These are phyloP conservation scores for Tolypeutes matacus DNA, from an alignment of 2,797 vertebrate species.

Conservation along the genomic window DNA sequence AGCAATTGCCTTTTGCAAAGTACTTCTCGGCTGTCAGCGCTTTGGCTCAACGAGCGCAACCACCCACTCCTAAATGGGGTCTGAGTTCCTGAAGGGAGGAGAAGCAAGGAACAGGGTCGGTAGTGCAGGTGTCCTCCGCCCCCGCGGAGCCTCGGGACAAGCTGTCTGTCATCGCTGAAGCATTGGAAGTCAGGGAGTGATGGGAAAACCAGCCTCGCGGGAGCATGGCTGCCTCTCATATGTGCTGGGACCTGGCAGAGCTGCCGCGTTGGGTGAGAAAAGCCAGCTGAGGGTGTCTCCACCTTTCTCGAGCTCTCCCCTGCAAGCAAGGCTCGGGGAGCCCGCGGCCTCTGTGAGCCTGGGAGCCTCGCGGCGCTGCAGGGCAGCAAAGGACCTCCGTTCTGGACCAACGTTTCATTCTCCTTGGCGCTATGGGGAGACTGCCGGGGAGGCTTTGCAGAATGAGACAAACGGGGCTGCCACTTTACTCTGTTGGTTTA, in stretches of 20 bases:
- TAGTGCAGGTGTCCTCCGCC: not conserved
- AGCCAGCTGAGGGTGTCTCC: not conserved
- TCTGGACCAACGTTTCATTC: not conserved
- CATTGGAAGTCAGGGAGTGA: not conserved
- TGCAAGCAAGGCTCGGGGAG: not conserved
- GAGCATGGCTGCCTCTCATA: not conserved
- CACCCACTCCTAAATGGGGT: not conserved
- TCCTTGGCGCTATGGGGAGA: not conserved
- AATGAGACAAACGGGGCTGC: not conserved
- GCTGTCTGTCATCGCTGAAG: not conserved
- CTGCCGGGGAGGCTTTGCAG: not conserved
- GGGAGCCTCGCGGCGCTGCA: not conserved
- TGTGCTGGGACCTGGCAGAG: constrained; percentile 3
- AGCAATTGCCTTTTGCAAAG: constrained; percentile 57
- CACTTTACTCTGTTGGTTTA: not conserved
- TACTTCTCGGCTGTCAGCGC: not conserved
- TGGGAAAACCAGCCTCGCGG: not conserved
- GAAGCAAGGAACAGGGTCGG: not conserved
- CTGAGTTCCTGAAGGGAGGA: not conserved
- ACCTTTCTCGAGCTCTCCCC: not conserved
- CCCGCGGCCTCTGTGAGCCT: rapidly evolving
- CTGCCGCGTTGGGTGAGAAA: not conserved
- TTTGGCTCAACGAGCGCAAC: not conserved
- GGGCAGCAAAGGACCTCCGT: no score
- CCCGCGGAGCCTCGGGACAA: not conserved